Conservation (phyloP, 2,888 invertebrate species). For the Asteroscopus sphinx region DNA sequence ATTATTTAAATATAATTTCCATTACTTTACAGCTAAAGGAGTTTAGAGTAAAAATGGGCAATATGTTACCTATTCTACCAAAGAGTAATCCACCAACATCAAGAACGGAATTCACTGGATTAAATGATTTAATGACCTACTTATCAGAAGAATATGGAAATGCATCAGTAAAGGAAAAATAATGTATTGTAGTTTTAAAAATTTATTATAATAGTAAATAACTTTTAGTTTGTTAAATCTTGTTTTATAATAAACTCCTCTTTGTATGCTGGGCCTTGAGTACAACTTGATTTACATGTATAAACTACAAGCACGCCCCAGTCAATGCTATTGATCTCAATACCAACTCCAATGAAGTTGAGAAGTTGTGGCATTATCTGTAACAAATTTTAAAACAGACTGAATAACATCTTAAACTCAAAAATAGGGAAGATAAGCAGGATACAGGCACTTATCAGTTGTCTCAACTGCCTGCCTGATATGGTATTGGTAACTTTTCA, state of each 20-base stretch:
- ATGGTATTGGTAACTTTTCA: no score
- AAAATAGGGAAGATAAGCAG: no score
- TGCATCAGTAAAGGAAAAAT: constrained; percentile 65
- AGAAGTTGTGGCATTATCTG: constrained; percentile 96
- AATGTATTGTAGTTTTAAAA: constrained; percentile 35
- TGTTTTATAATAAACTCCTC: constrained; percentile 96
- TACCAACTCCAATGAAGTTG: constrained; percentile 91
- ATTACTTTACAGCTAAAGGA: constrained; percentile 92
- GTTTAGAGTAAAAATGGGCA: constrained; percentile 95
- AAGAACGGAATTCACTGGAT: constrained; percentile 95
- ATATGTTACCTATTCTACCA: constrained; percentile 93
- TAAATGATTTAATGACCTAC: constrained; percentile 96
- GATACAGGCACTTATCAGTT: no score
- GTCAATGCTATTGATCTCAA: constrained; percentile 92
- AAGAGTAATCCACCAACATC: constrained; percentile 94
- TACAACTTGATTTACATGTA: constrained; percentile 95
- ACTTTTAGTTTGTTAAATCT: constrained; percentile 89
- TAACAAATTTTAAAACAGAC: constrained; percentile 54
- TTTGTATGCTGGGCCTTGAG: constrained; percentile 91
- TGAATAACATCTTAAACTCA: no score
- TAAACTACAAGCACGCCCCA: constrained; percentile 97
- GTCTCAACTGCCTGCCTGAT: no score
- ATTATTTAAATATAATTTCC: background rate
- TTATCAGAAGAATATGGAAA: constrained; percentile 90
- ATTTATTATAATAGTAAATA: constrained; percentile 30